Conservation (phyloP, 2,113 vertebrate species). For the Leiothrix lutea region DNA sequence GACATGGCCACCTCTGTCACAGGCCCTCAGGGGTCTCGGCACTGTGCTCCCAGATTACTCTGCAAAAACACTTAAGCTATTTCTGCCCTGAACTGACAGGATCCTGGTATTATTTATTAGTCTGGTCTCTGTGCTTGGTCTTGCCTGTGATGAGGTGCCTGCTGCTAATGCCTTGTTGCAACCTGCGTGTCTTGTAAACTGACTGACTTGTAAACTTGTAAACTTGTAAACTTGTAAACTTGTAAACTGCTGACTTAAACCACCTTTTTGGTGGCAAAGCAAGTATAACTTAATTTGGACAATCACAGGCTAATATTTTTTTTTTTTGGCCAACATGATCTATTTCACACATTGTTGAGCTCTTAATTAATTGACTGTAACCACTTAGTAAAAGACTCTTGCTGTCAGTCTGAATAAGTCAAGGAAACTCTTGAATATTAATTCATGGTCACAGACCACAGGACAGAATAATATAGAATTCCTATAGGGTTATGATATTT, state of each 20-base stretch:
- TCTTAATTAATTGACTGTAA: slow-evolving; percentile 47
- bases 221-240: too few relatives aligned
- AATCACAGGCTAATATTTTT: neutral
- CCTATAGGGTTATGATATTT: neutral
- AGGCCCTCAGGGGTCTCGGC: neutral
- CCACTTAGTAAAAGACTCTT: neutral
- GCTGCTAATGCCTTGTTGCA: neutral
- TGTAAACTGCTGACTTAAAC: neutral
- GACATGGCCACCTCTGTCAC: neutral
- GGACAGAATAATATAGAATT: neutral
- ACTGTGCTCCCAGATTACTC: neutral
- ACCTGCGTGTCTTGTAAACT: neutral
- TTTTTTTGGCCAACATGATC: neutral
- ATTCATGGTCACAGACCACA: neutral
- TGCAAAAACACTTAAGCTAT: neutral
- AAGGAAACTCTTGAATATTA: neutral
- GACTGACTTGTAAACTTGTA: too few relatives aligned
- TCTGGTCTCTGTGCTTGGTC: neutral
- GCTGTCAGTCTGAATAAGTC: neutral
- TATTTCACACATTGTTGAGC: neutral
- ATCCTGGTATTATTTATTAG: neutral
- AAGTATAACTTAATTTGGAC: neutral
- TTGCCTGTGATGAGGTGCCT: neutral
- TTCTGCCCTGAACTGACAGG: neutral
- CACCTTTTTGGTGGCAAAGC: neutral